phyloP scores from a whole-genome alignment of 2,797 vertebrate species.

The Zenarchopterus dispar region DNA sequence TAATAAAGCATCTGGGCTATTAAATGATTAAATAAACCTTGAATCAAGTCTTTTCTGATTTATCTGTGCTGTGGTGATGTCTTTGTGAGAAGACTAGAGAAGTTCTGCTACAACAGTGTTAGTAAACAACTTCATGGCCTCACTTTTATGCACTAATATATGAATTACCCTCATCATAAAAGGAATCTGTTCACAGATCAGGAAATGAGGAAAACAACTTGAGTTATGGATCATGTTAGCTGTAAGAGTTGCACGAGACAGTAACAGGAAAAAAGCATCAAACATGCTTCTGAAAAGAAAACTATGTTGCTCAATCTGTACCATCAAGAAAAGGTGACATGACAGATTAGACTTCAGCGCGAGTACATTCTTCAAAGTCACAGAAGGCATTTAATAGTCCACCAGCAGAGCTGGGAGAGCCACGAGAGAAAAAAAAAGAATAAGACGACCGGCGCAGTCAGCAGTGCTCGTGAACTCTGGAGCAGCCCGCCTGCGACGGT shows the following conservation, averaged over 20 bases:
- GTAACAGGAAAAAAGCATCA: background rate
- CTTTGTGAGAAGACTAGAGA: too few relatives aligned
- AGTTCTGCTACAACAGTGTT: too few relatives aligned
- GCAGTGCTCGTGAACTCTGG: background rate
- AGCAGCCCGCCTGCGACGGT: conserved; percentile 32
- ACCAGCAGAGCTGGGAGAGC: conserved; percentile 43
- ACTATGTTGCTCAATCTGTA: background rate
- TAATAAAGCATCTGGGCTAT: too few relatives aligned
- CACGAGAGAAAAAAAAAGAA: background rate
- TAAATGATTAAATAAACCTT: too few relatives aligned
- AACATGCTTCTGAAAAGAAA: conserved; percentile 1
- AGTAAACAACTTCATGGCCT: too few relatives aligned
- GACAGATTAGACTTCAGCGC: conserved; percentile 22
- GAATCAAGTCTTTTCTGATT: too few relatives aligned
- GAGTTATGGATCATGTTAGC: conserved; percentile 9
- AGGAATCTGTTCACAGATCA: too few relatives aligned
- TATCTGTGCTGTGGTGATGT: too few relatives aligned
- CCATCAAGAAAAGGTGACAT: conserved; percentile 19
- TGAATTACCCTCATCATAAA: background rate
- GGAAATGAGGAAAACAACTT: background rate
- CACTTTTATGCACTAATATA: too few relatives aligned
- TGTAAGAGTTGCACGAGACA: background rate
- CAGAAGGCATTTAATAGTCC: conserved; percentile 61
- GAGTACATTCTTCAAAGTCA: conserved; percentile 67
- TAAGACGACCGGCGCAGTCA: background rate